Evolutionary conservation across 2,888 invertebrate species (phyloP).

Genomic region (Cryptocephalus primarius): DNA sequence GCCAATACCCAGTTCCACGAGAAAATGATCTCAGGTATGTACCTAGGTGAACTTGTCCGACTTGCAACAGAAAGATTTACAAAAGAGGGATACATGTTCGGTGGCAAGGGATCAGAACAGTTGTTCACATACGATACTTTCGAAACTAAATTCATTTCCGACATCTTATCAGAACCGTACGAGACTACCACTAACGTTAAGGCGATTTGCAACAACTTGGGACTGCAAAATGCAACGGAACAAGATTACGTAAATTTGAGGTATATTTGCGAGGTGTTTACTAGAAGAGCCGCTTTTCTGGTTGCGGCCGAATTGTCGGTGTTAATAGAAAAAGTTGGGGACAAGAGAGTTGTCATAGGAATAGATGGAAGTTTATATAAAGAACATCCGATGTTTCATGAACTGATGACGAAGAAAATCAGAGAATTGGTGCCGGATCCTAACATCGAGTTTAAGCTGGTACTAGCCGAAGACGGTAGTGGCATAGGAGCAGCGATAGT

Average conservation of each 20-base stretch:
- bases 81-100: slow-evolving; percentile 68
- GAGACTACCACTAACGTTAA: slow-evolving; percentile 70
- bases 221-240: slow-evolving; percentile 66
- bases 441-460: slow-evolving; percentile 58
- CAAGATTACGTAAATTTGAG: slow-evolving; percentile 88
- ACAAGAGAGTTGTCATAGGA: slow-evolving; percentile 81
- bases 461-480: slow-evolving; percentile 92
- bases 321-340: slow-evolving; percentile 83
- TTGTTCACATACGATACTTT: slow-evolving; percentile 72
- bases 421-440: slow-evolving; percentile 15
- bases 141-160: slow-evolving; percentile 95
- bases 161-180: slow-evolving; percentile 83
- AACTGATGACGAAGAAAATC: slow-evolving; percentile 20
- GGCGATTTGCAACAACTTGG: slow-evolving; percentile 74
- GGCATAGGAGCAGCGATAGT: slow-evolving; percentile 94
- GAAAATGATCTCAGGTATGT: slow-evolving; percentile 99
- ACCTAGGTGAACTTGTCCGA: slow-evolving; percentile 92
- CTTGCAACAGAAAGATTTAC: slow-evolving; percentile 75
- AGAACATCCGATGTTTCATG: slow-evolving; percentile 84
- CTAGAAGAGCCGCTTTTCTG: slow-evolving; percentile 85
- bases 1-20: slow-evolving; percentile 82
- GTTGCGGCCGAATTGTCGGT: slow-evolving; percentile 84
- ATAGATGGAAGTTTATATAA: slow-evolving; percentile 96
- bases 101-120: slow-evolving; percentile 69
- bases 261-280: slow-evolving; percentile 85